Conservation (phyloP, 2,113 vertebrate genomes). For the Heliornis fulica region DNA sequence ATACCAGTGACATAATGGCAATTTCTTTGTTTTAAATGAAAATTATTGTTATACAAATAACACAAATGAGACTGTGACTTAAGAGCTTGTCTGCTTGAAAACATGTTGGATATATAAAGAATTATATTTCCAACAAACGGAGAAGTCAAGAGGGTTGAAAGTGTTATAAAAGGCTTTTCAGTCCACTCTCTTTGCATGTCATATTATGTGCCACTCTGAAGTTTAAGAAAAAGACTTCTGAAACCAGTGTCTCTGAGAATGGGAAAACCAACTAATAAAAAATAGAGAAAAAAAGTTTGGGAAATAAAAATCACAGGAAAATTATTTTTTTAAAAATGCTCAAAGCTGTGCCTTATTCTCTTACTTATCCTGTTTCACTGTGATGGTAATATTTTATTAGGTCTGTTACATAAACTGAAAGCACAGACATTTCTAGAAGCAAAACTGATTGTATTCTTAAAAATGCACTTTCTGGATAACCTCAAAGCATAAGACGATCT, state of each 20-base stretch:
- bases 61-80: neutral
- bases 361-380: neutral
- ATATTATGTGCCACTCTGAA: neutral
- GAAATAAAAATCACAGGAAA: neutral
- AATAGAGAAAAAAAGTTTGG: neutral
- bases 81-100: neutral
- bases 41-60: too few species aligned
- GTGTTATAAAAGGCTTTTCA: neutral
- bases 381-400: neutral
- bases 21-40: neutral
- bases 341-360: neutral
- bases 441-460: neutral
- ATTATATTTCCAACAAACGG: neutral
- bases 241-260: neutral
- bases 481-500: neutral
- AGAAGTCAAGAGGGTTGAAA: neutral
- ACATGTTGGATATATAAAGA: neutral
- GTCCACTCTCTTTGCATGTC: neutral
- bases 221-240: neutral
- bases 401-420: neutral
- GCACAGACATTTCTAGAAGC: neutral
- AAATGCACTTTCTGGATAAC: neutral
- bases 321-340: neutral
- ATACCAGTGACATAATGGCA: neutral
- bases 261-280: neutral